Conservation (phyloP, 92 coral and sea anemone species). For the Pocillopora meandrina region DNA sequence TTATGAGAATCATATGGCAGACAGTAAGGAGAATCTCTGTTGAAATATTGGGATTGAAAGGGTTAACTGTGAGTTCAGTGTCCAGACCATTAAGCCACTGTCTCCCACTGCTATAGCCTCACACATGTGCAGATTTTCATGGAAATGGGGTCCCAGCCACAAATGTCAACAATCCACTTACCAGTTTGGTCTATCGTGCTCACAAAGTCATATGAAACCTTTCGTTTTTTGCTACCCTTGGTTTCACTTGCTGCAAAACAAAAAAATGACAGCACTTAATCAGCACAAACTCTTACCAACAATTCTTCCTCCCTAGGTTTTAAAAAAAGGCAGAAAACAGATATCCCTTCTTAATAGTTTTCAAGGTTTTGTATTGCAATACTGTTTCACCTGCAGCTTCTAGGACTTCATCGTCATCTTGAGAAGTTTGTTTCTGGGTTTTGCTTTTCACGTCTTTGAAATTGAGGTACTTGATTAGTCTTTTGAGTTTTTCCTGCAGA, state of each 20-base stretch:
- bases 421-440: conserved; percentile 82
- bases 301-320: neutral
- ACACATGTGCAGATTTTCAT: too few relatives aligned
- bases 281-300: too few relatives aligned
- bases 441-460: conserved; percentile 92
- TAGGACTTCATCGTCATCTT: conserved; percentile 91
- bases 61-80: too few relatives aligned
- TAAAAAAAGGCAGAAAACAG: neutral
- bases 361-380: too few relatives aligned
- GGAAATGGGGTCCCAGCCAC: too few relatives aligned
- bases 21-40: too few relatives aligned
- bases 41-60: too few relatives aligned
- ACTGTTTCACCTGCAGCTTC: conserved; percentile 69
- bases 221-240: conserved; percentile 80
- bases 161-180: conserved; percentile 3
- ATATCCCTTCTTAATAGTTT: neutral
- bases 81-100: too few relatives aligned
- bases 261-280: neutral
- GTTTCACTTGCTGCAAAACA: conserved; percentile 43
- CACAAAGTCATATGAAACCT: conserved; percentile 83
- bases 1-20: too few relatives aligned
- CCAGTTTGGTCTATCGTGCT: conserved; percentile 93
- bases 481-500: conserved; percentile 83
- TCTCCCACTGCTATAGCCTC: too few relatives aligned
- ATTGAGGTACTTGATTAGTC: conserved; percentile 79